Percentiles rank a stretch among this genome's conserved stretches.
These are phyloP conservation scores for Didymodactylos carnosus DNA, from an alignment of 2,888 invertebrate genomes.

Conservation along the genomic window DNA sequence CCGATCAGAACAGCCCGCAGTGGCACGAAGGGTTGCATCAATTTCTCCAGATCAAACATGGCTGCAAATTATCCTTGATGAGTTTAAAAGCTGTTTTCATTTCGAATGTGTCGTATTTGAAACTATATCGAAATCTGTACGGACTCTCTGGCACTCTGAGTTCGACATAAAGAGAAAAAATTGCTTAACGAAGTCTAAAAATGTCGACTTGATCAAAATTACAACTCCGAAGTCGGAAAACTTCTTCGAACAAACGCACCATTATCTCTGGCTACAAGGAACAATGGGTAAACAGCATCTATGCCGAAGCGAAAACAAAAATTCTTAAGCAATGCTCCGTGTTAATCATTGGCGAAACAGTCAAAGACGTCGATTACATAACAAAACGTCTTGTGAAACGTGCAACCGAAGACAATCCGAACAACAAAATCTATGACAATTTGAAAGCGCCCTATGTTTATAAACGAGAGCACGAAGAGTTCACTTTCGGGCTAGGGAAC, in stretches of 20 bases:
- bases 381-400: not conserved
- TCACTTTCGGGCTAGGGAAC: not conserved
- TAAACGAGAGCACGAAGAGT: not conserved
- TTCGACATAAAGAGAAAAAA: conserved; percentile 20
- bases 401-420: not conserved
- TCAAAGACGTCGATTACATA: not conserved
- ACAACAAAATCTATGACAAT: not conserved
- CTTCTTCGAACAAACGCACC: conserved; percentile 2
- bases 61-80: conserved; percentile 22
- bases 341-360: conserved; percentile 6
- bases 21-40: conserved; percentile 34
- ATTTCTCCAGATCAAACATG: conserved; percentile 34
- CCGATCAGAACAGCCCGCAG: conserved; percentile 26
- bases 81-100: conserved; percentile 31
- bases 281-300: not conserved
- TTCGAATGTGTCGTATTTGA: conserved; percentile 28
- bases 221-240: conserved; percentile 13
- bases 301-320: not conserved
- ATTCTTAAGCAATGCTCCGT: not conserved
- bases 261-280: not conserved
- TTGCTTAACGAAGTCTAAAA: conserved; percentile 17
- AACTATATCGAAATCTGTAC: conserved; percentile 20
- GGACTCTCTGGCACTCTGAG: conserved; percentile 22
- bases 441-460: not conserved
- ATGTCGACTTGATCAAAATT: conserved; percentile 11